Conservation (phyloP, 2,888 invertebrate genomes). For the Conomelus anceps region DNA sequence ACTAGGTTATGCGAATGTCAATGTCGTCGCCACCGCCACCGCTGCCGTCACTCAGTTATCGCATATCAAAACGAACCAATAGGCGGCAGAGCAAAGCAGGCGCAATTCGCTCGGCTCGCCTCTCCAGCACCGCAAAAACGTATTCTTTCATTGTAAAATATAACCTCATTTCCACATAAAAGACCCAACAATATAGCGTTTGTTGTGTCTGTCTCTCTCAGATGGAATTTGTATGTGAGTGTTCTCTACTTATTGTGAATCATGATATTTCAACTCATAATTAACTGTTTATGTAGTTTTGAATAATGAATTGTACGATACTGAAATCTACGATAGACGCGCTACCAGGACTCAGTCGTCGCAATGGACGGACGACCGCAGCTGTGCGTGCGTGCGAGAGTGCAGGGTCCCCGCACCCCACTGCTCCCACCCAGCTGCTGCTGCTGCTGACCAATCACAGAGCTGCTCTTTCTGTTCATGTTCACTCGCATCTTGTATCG, state of each 20-base stretch:
- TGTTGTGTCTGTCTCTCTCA: slow-evolving; percentile 23
- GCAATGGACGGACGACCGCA: neutral
- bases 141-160: slow-evolving; percentile 24
- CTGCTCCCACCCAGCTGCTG: neutral
- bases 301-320: neutral
- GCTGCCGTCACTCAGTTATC: neutral
- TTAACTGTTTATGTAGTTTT: slow-evolving; percentile 14
- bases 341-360: neutral
- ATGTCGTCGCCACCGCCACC: too few relatives aligned
- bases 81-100: neutral
- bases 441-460: slow-evolving; percentile 19
- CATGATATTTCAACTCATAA: slow-evolving; percentile 17
- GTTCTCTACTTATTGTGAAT: slow-evolving; percentile 25
- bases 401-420: neutral
- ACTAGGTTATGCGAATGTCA: too few relatives aligned
- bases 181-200: slow-evolving; percentile 23
- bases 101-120: neutral
- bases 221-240: slow-evolving; percentile 26
- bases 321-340: neutral
- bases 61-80: neutral
- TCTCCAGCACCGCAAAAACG: neutral
- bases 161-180: slow-evolving; percentile 13
- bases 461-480: neutral
- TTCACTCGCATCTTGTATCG: neutral
- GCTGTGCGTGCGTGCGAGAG: neutral